Conservation (phyloP, 2,888 invertebrate species). For the Trachelus troglodyta region DNA sequence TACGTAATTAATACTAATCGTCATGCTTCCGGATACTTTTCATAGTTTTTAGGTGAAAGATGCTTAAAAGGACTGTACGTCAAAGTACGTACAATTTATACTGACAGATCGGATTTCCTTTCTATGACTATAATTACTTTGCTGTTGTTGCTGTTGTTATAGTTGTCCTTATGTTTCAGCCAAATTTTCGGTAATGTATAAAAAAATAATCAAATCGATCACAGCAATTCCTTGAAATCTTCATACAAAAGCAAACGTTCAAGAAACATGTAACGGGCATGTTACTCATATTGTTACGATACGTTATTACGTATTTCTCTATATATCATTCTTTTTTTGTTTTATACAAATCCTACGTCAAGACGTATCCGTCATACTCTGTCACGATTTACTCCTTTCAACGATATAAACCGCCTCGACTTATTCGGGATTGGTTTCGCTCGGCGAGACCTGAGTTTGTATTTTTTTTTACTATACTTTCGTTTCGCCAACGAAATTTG, state of each 20-base stretch:
- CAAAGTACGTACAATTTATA: not conserved
- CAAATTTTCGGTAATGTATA: not conserved
- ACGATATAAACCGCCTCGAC: not conserved
- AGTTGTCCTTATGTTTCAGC: not conserved
- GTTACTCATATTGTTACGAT: not conserved
- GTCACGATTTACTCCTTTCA: not conserved
- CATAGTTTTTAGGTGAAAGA: not conserved
- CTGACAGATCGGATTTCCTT: not conserved
- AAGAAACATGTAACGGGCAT: not conserved
- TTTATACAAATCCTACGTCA: not conserved
- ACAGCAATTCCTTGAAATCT: constrained; percentile 4
- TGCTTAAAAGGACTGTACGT: not conserved
- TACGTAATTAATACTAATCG: not conserved
- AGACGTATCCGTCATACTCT: not conserved
- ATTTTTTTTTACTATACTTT: not conserved
- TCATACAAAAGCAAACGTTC: not conserved
- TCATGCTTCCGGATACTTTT: not conserved
- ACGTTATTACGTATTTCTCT: not conserved
- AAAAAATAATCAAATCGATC: constrained; percentile 8
- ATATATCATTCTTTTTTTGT: not conserved
- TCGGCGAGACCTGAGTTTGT: not conserved
- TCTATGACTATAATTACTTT: not conserved
- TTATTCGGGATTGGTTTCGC: not conserved
- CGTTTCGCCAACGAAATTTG: not conserved
- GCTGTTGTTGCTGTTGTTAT: not conserved